Evolutionary conservation across 2,888 invertebrate species (phyloP), one percentile per base, ranked within the genome.

Genomic region (Ommatoiulus sabulosus): DNA sequence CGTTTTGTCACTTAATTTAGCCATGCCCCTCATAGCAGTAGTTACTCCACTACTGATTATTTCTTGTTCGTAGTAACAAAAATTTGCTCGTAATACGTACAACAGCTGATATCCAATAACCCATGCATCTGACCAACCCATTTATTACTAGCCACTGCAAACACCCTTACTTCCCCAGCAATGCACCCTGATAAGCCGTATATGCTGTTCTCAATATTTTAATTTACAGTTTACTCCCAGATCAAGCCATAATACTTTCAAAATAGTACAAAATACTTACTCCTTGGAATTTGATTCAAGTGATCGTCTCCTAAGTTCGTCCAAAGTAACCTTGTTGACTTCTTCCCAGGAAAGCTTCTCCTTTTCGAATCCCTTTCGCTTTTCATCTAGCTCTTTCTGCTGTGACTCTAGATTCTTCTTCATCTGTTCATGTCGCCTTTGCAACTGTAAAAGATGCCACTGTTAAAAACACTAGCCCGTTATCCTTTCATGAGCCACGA

Each of bases 281-380:
- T 96, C 96, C 94, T 96, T 97, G 93, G 97, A 96, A 93, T 96
- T 97, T 91, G 97, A 90, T 91, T 90, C 90, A 72, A 90, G 84
- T 43, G 90, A 90, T 44, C 97, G 95, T 90, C 97, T 95, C 91
- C 97, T 95, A 91, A 97, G 94, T 92, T 97, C 97, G 93, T 97
- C 97, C 91, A 97, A 95, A 92, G 97, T 97, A 90, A 97, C 95
- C 91, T 97, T 97, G 92, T 97, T 97, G 89, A 96, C 95, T 91
- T 97, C 96, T 93, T 99, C 98, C 98, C 98, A 99, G 88, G 95
- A 94, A 91, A 95, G 94, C 92, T 96, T 96, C 93, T 99, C 99
- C 89, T 95, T 94, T 91, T 96, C 97, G 92, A 98, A 97, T 89
- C 96, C 95, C 90, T 96, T 95, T 92, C 97, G 94, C 91, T 97